phyloP scores from a whole-genome alignment of 1,140 invertebrate species.

The Paraescarpia echinospica region DNA sequence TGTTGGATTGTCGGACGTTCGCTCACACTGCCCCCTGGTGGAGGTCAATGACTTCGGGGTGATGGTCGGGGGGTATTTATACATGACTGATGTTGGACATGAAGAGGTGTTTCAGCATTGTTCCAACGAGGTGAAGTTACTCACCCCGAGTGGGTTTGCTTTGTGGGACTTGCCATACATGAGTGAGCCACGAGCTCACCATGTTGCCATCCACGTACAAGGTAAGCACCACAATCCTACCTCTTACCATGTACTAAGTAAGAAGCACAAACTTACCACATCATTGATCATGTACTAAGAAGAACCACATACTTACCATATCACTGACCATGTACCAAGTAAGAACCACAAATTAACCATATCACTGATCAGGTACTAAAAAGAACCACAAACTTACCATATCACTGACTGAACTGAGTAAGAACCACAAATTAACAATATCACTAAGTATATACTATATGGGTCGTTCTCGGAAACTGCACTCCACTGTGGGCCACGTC shows the following conservation, averaged over 20 bases:
- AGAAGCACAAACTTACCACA: background rate
- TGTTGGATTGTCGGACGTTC: constrained; percentile 18
- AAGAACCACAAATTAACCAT: too few species aligned
- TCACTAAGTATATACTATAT: too few species aligned
- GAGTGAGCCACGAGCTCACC: constrained; percentile 32
- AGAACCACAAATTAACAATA: too few species aligned
- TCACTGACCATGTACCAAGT: too few species aligned
- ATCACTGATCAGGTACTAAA: too few species aligned
- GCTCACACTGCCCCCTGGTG: constrained; percentile 32
- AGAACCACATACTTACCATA: too few species aligned
- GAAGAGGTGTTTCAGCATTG: constrained; percentile 19
- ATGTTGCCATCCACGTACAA: constrained; percentile 32
- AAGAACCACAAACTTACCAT: background rate
- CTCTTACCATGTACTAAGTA: too few species aligned
- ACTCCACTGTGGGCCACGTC: too few species aligned
- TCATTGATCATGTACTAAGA: background rate
- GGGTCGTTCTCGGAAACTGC: too few species aligned
- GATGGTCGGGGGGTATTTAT: constrained; percentile 35
- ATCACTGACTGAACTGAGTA: background rate
- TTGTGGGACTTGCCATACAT: constrained; percentile 35
- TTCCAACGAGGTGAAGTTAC: constrained; percentile 34
- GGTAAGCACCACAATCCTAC: constrained; percentile 19
- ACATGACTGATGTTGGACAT: constrained; percentile 21
- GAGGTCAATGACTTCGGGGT: constrained; percentile 35
- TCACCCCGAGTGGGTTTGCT: constrained; percentile 29